A percentile compares a stretch with the other conserved stretches of the same genome.
These are phyloP conservation scores for Pristionchus mayeri DNA, from an alignment of 2,888 invertebrate species.

Conservation along the genomic window DNA sequence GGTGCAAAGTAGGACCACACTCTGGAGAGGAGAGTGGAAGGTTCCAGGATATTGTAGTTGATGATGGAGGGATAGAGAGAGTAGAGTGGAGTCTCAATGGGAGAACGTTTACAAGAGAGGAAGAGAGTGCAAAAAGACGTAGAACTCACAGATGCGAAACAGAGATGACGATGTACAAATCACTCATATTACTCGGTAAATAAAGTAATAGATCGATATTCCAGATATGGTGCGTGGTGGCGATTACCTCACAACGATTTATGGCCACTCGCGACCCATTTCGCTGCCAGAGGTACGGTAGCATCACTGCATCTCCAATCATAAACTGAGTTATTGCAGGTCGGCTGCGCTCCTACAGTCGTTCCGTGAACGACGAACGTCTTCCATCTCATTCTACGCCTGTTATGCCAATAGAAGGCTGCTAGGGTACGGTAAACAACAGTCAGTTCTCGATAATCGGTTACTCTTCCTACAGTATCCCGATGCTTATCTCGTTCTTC, in stretches of 20 bases:
- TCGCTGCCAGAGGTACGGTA: slow-evolving; percentile 61
- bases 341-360: slow-evolving; percentile 62
- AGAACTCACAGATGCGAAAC: neutral
- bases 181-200: neutral
- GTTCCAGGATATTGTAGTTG: neutral
- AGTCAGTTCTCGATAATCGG: neutral
- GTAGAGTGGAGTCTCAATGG: slow-evolving; percentile 25
- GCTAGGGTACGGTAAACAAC: slow-evolving; percentile 48
- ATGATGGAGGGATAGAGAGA: neutral
- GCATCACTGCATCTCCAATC: neutral
- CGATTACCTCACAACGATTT: slow-evolving; percentile 71
- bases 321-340: slow-evolving; percentile 46
- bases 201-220: slow-evolving; percentile 46
- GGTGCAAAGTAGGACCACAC: neutral
- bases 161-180: neutral
- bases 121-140: neutral
- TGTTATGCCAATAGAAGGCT: slow-evolving; percentile 67
- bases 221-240: slow-evolving; percentile 73
- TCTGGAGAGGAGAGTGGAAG: neutral
- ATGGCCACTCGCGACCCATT: slow-evolving; percentile 73
- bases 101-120: neutral
- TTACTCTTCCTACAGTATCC: slow-evolving; percentile 57
- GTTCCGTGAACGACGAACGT: slow-evolving; percentile 69
- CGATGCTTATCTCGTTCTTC: slow-evolving; percentile 60
- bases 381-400: slow-evolving; percentile 62